Evolutionary conservation across 2,113 vertebrate species (phyloP), one percentile per base, ranked within the genome.

Genomic region (Chiloscyllium plagiosum): DNA sequence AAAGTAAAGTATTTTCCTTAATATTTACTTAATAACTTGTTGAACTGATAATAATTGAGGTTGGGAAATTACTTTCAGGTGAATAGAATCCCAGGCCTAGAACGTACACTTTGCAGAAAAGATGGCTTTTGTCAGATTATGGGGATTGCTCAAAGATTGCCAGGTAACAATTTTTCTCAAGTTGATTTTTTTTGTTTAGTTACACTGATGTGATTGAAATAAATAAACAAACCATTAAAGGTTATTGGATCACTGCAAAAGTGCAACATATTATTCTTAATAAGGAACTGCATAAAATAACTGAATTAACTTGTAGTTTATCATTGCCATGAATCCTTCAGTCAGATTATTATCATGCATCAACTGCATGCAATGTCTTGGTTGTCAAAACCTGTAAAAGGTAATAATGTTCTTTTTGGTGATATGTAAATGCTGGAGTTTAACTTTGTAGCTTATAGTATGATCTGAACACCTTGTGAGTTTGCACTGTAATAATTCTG

Each of bases 51-150:
- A 76, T 33, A 90, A 29, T 4, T 90, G 56, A 76, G 87, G 33
- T 56, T 26, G 29, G 29, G 13, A 2, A 72, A 70, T 97, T 97
- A 80, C 1, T 1, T 97, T 70, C 97, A 99, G 99, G 98, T 99
- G 96, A 99, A 99, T 96, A 96, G 98, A 80, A 96, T 99, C 70
- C 98, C 99, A 66, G 96, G 96, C 96, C 97, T 99, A 96, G 97
- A 97, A 78, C 97, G 97, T 96, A 98, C 98, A 0, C 98, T 99
- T 97, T 98, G 98, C 96, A 98, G 97, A 95, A 98, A 97, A 96
- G 98, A 98, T 42, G 98, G 97, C 96, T 97, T 98, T 96, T 99
- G 99, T 96, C 97, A 61, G 26, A 96, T 98, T 96, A 72, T 95
- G 69, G 96, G 97, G 96, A 97, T 97, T 86, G 96, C 95, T 93